A percentile compares a stretch with the other conserved stretches of the same genome.
These are phyloP conservation scores for Castor canadensis DNA, from an alignment of 2,113 vertebrate genomes.

Conservation along the genomic window DNA sequence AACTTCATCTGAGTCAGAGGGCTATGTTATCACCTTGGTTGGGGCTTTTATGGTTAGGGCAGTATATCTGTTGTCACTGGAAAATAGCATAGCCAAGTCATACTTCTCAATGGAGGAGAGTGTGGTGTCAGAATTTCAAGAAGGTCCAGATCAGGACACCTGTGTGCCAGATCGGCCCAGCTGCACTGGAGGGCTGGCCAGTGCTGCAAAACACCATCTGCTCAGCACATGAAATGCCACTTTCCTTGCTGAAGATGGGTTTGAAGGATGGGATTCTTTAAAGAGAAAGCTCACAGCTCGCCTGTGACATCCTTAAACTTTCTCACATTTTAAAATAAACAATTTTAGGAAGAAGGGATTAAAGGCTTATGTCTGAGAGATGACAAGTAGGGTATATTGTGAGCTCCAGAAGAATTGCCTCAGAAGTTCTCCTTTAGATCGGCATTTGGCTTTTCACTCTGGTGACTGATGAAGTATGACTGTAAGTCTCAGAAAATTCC, in stretches of 20 bases:
- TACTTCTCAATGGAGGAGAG: slow-evolving; percentile 57
- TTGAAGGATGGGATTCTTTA: slow-evolving; percentile 82
- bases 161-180: slow-evolving; percentile 70
- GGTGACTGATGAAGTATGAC: slow-evolving; percentile 65
- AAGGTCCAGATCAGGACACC: slow-evolving; percentile 73
- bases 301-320: slow-evolving; percentile 80
- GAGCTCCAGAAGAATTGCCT: slow-evolving; percentile 7
- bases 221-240: slow-evolving; percentile 81
- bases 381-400: slow-evolving; percentile 50
- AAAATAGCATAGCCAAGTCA: slow-evolving; percentile 67
- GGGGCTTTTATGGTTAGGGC: background rate
- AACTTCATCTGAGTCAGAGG: slow-evolving; percentile 51
- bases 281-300: slow-evolving; percentile 77
- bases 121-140: slow-evolving; percentile 66
- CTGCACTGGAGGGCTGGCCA: slow-evolving; percentile 59
- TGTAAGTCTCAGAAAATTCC: slow-evolving; percentile 44
- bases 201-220: slow-evolving; percentile 73
- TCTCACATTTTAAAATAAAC: slow-evolving; percentile 77
- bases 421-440: slow-evolving; percentile 49
- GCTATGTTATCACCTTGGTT: slow-evolving; percentile 59
- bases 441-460: slow-evolving; percentile 62
- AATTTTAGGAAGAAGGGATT: slow-evolving; percentile 76
- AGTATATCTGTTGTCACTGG: slow-evolving; percentile 60
- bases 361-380: slow-evolving; percentile 71
- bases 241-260: slow-evolving; percentile 77